Evolutionary conservation across 2,888 invertebrate species (phyloP), one percentile per base, ranked within the genome.

Genomic region (Celastrina argiolus): DNA sequence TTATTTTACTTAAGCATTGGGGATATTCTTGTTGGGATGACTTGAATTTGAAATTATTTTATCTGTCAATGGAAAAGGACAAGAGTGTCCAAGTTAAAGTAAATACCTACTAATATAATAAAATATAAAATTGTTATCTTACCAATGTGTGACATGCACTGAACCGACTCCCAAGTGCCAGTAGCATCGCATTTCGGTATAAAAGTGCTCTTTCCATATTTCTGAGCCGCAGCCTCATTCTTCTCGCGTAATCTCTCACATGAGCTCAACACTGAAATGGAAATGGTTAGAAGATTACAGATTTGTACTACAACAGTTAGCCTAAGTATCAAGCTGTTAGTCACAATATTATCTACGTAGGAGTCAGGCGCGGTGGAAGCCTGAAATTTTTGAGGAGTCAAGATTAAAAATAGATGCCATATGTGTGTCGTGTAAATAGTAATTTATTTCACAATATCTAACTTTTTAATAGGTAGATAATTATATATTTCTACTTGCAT

Each of bases 141-240:
- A 91, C 90, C 91, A 69, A 92, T 91, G 78, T 92, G 90, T 2
- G 90, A 81, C 91, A 97, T 92, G 79, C 97, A 97, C 81, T 97
- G 97, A 14, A 96, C 93, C 0, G 96, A 90, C 75, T 96, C 95
- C 97, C 97, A 97, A 34, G 93, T 93, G 0, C 97, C 97, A 12
- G 92, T 94, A 0, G 92, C 87, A 77, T 96, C 95, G 74, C 97
- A 97, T 66, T 93, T 92, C 0, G 97, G 97, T 69, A 95, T 91
- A 82, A 97, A 97, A 0, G 95, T 95, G 0, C 94, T 93, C 76
- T 95, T 94, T 67, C 94, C 94, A 73, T 94, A 93, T 67, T 94
- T 93, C 78, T 94, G 93, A 0, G 95, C 94, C 0, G 94, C 94
- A 67, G 94, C 92, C 70, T 94, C 93, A 78, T 97, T 97, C 81